Conservation (phyloP, 2,888 invertebrate genomes). For the Sepiola atlantica region DNA sequence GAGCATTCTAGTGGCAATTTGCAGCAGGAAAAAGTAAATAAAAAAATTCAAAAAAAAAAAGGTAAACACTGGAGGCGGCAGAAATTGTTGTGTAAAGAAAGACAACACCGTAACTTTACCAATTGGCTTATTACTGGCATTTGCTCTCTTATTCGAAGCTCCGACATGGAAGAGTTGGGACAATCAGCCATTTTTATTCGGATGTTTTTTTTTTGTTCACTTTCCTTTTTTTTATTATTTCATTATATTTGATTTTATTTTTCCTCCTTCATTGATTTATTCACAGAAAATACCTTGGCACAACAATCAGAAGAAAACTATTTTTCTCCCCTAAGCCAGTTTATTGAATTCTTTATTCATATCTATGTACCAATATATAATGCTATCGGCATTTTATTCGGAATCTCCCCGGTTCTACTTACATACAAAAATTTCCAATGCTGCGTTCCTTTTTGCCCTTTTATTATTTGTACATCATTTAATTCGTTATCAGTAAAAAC, state of each 20-base stretch:
- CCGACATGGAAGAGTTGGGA: neutral
- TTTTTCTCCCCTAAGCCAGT: conserved; percentile 35
- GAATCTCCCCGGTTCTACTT: neutral
- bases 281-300: neutral
- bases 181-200: neutral
- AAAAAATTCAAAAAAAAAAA: neutral
- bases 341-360: conserved; percentile 40
- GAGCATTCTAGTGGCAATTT: neutral
- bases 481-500: conserved; percentile 1
- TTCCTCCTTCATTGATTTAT: neutral
- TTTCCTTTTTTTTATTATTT: neutral
- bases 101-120: conserved; percentile 16
- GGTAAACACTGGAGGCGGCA: neutral
- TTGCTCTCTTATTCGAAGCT: neutral
- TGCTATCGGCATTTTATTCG: neutral
- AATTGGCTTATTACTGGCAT: conserved; percentile 32
- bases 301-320: conserved; percentile 20
- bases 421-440: neutral
- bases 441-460: neutral
- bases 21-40: neutral
- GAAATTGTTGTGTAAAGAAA: conserved; percentile 11
- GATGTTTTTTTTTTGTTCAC: neutral
- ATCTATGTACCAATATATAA: neutral
- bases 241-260: no score
- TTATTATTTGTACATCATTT: neutral